Evolutionary conservation across 2,113 vertebrate genomes (phyloP), one percentile per base, ranked within the genome.

Genomic region (Ameiurus melas): DNA sequence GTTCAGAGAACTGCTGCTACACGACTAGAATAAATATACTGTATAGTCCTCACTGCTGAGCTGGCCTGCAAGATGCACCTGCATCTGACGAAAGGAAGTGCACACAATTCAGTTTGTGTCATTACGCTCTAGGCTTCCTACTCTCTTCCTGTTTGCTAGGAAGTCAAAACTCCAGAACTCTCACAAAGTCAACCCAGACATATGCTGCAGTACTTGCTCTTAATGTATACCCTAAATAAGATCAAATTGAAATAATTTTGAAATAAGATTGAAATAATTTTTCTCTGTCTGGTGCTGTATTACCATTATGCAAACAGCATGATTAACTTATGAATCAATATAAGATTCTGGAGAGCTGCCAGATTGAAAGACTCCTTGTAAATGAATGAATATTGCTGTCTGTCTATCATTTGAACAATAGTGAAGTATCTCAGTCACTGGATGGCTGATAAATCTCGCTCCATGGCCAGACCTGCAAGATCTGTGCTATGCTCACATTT

Each of bases 61-160:
- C 86, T 20, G n/a, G 19, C 55, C 58, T 43, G 55, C 39, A 39
- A 88, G 20, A 85, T 84, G 87, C 89, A 90, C 87, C 89, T 90
- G 84, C 87, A 43, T 80, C 16, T 9, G 84, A 13, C 39, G 3
- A 68, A 62, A 64, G 87, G 87, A 90, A 88, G 84, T 22, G 13
- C 80, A 80, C 62, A 90, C 89, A 90, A 90, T 90, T 68, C 84
- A 70, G 87, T 86, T 84, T 88, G 87, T 86, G 87, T 90, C 87
- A 83, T 75, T 87, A 62, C 51, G 71, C 53, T 84, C 39, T 33
- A 8, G 53, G 80, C 84, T 86, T 90, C 84, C 89, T 88, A 51
- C 47, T 20, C 33, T 27, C 70, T 88, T 90, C 86, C 89, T 88
- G 87, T 86, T 86, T 70, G 79, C 53, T 57, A 88, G 68, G 68